These are phyloP conservation scores for Characodon lateralis DNA, from an alignment of 2,797 vertebrate species.

Conservation along the genomic window DNA sequence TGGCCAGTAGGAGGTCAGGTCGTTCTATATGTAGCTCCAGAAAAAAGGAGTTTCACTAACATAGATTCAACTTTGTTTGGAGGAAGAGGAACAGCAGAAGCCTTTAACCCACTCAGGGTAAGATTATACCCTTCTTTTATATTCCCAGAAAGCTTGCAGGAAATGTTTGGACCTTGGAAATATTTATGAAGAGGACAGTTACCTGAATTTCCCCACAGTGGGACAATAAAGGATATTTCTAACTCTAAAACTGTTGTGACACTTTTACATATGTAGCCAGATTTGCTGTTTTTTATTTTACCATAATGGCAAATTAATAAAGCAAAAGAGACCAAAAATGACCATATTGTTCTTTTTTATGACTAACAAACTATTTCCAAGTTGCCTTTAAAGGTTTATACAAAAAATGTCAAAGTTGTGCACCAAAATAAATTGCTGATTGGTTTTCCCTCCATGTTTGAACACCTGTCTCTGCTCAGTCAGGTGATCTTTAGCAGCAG, in stretches of 20 bases:
- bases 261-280: not conserved
- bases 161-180: not conserved
- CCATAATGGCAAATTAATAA: not conserved
- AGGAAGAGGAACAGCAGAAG: not conserved
- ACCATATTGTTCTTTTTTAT: not conserved
- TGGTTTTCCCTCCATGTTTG: not conserved
- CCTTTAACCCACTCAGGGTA: constrained; percentile 30
- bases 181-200: too few species aligned
- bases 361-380: not conserved
- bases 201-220: too few species aligned
- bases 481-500: not conserved
- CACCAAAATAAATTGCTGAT: too few species aligned
- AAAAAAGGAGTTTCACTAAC: not conserved
- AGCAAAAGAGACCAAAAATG: not conserved
- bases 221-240: too few species aligned
- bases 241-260: not conserved
- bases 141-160: not conserved
- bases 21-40: not conserved
- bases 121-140: not conserved
- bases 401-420: too few species aligned
- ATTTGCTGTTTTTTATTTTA: not conserved
- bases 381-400: not conserved
- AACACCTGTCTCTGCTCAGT: not conserved
- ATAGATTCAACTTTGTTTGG: not conserved
- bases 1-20: constrained; percentile 4